Evolutionary conservation across 2,888 invertebrate species (phyloP).

Genomic region (Coleophora deauratella): DNA sequence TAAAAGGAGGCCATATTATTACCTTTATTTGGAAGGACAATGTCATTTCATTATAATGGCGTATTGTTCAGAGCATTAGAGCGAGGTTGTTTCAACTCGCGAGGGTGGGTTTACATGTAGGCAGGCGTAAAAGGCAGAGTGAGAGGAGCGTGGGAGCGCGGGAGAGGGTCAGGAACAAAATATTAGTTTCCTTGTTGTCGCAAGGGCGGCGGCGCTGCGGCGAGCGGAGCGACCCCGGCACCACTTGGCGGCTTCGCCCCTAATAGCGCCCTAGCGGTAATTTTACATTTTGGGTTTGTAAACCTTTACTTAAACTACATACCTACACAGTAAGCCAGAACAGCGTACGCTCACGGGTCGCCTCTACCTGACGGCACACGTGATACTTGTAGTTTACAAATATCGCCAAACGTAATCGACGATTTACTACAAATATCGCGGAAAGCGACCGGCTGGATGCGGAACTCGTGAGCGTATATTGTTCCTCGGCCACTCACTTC

Average conservation of each 20-base stretch:
- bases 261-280: slow-evolving; percentile 72
- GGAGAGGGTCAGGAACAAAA: slow-evolving; percentile 70
- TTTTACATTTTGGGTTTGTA: slow-evolving; percentile 73
- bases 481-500: slow-evolving; percentile 1
- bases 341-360: background rate
- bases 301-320: slow-evolving; percentile 70
- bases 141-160: slow-evolving; percentile 38
- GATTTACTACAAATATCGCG: background rate
- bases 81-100: background rate
- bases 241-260: slow-evolving; percentile 63
- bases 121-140: slow-evolving; percentile 17
- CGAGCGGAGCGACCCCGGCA: slow-evolving; percentile 66
- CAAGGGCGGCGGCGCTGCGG: slow-evolving; percentile 72
- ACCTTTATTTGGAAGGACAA: too few species aligned
- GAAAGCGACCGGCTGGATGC: background rate
- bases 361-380: background rate
- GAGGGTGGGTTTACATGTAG: too few species aligned
- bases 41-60: too few species aligned
- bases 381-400: background rate
- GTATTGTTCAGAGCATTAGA: slow-evolving; percentile 12
- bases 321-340: slow-evolving; percentile 7
- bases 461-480: background rate
- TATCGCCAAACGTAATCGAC: too few species aligned
- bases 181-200: slow-evolving; percentile 76
- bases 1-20: too few species aligned